Percentiles rank a stretch among this genome's conserved stretches.
Conservation (phyloP, 23 tunicate species). For the Clavelina lepadiformis region DNA sequence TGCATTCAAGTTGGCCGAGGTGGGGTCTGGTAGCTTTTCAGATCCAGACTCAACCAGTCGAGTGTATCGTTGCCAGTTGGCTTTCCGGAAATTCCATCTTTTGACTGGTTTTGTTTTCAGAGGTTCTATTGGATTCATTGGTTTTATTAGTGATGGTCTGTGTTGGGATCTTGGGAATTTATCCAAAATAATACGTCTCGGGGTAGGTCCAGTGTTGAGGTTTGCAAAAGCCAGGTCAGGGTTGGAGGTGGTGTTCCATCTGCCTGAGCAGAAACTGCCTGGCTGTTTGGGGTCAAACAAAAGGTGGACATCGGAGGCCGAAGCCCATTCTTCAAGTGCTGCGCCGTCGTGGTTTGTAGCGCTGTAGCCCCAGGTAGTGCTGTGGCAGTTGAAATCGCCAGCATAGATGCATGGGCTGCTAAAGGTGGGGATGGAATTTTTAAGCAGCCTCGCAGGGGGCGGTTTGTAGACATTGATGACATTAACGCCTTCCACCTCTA, state of each 20-base stretch:
- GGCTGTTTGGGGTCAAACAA: constrained; percentile 1
- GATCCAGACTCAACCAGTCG: too few species aligned
- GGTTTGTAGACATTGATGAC: neutral
- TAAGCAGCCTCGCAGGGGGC: neutral
- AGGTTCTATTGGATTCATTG: constrained; percentile 1
- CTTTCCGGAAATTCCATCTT: too few species aligned
- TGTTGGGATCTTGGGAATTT: too few species aligned
- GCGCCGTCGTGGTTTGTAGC: constrained; percentile 1
- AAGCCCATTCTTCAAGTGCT: neutral
- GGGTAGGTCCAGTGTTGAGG: neutral
- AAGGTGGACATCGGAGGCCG: neutral
- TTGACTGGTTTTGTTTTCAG: neutral
- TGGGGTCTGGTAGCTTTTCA: too few species aligned
- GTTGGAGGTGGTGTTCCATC: constrained; percentile 9
- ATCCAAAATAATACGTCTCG: constrained; percentile 1
- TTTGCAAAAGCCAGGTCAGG: constrained; percentile 1
- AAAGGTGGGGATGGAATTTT: neutral
- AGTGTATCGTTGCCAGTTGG: too few species aligned
- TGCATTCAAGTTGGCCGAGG: too few species aligned
- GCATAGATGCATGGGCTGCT: neutral
- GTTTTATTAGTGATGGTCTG: neutral
- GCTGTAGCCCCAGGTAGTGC: constrained; percentile 3
- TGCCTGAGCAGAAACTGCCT: constrained; percentile 10
- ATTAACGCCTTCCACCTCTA: constrained; percentile 2
- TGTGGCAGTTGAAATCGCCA: constrained; percentile 9